A percentile compares a stretch with the other conserved stretches of the same genome.
phyloP scores from a whole-genome alignment of 2,888 invertebrate species.

The Theretra japonica region DNA sequence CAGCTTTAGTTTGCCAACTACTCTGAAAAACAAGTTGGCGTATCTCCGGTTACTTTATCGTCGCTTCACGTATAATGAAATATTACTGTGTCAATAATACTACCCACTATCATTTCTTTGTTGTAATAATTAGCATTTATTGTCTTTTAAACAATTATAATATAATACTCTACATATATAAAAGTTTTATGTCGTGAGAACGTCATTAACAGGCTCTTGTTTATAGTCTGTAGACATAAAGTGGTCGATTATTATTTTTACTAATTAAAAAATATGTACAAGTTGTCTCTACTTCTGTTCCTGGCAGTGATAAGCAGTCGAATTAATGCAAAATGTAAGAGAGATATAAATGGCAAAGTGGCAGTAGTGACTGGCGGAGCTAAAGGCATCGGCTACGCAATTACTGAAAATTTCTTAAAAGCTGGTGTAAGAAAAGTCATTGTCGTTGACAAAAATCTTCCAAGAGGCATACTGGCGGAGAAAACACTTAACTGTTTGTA shows the following conservation, averaged over 20 bases:
- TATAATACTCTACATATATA: too few relatives aligned
- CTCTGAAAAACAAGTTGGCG: too few relatives aligned
- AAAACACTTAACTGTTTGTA: constrained; percentile 66
- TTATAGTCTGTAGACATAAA: too few relatives aligned
- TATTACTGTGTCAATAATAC: too few relatives aligned
- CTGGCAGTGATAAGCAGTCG: neutral
- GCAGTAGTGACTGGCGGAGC: constrained; percentile 73
- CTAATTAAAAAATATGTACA: neutral
- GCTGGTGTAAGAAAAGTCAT: constrained; percentile 55
- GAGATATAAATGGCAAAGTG: constrained; percentile 17
- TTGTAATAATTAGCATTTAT: too few relatives aligned
- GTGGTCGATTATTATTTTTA: neutral
- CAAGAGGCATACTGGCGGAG: constrained; percentile 58
- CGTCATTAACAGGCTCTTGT: too few relatives aligned
- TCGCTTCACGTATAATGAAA: too few relatives aligned
- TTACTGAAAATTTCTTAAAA: constrained; percentile 66
- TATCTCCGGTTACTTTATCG: too few relatives aligned
- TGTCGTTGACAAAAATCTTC: constrained; percentile 45
- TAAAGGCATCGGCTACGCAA: constrained; percentile 75
- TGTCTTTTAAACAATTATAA: too few relatives aligned
- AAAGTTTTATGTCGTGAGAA: too few relatives aligned
- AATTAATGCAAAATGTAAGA: neutral
- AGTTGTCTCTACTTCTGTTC: neutral
- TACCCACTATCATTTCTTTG: too few relatives aligned
- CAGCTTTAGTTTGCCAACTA: too few relatives aligned